Evolutionary conservation across 2,888 invertebrate genomes (phyloP).

Genomic region (Drosophila longiperda): DNA sequence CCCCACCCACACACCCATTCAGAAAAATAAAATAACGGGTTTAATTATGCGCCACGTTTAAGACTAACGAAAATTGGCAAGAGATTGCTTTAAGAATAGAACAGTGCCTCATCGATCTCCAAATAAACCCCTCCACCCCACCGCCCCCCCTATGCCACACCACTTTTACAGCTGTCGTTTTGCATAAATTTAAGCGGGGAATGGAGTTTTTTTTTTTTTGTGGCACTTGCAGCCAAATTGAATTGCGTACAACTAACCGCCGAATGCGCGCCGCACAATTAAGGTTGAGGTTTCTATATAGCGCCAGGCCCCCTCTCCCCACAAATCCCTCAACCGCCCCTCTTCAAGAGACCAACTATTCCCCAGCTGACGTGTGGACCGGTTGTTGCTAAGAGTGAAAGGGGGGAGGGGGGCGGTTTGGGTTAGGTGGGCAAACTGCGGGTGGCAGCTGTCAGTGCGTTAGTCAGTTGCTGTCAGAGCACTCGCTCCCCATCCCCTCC

Average conservation of each 20-base stretch:
- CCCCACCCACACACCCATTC: background rate
- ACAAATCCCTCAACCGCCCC: background rate
- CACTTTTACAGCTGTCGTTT: constrained; percentile 45
- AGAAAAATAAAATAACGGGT: constrained; percentile 13
- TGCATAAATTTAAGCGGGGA: constrained; percentile 51
- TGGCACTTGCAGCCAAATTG: constrained; percentile 74
- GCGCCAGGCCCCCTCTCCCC: constrained; percentile 4
- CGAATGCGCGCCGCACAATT: constrained; percentile 79
- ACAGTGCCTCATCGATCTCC: background rate
- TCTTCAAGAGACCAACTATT: background rate
- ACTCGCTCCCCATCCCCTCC: background rate
- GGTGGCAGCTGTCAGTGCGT: constrained; percentile 80
- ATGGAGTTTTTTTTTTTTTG: background rate
- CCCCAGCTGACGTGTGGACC: constrained; percentile 30
- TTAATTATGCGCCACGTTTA: constrained; percentile 55
- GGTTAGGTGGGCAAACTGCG: constrained; percentile 48
- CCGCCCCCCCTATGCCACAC: background rate
- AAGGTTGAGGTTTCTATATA: constrained; percentile 71
- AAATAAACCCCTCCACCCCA: background rate
- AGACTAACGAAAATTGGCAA: constrained; percentile 30
- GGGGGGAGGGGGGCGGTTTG: background rate
- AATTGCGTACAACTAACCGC: constrained; percentile 79
- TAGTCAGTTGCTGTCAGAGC: constrained; percentile 75
- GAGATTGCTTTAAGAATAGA: constrained; percentile 42
- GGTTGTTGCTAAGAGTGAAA: background rate